Evolutionary conservation across 2,797 vertebrate species (phyloP), one percentile per base, ranked within the genome.

Genomic region (Manis javanica): DNA sequence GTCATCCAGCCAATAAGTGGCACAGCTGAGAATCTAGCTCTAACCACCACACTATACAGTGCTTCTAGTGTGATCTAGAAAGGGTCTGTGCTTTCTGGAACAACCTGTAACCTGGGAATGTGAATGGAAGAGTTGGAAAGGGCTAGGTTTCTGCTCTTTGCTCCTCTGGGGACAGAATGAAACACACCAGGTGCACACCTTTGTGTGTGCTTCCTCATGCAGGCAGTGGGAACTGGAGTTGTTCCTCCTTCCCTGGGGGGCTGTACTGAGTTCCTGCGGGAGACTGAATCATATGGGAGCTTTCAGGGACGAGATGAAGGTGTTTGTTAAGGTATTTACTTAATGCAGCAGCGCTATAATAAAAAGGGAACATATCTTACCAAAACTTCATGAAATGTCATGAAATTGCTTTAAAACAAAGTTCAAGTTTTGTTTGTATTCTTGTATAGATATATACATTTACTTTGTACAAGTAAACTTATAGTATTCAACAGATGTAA

Each of bases 371-470:
- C 37, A 46, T 0, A 21, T 24, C 63, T 85, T 77, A 53, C 7
- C 82, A 78, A 78, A 74, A 86, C 64, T 82, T 77, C n/a, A 37
- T 2, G 34, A n/a, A 26, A 53, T 39, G 19, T 64, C 26, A 55
- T 39, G 72, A 34, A n/a, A 87, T 10, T n/a, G 79, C 29, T 77
- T 64, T 90, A 78, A 89, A 93, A 72, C 16, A 57, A 86, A 66
- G 29, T 46, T 91, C 37, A 42, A 57, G 63, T 66, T 92, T 83
- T 75, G 78, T 61, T 26, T 51, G 39, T 46, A 37, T 24, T 95
- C 57, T 57, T 78, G 29, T 29, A 31, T 2, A 59, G 75, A 37
- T 18, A 91, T 61, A 66, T 13, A 72, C 2, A 15, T 46, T 63
- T 37, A 29, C 51, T 74, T 61, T 11, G 31, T 90, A 89, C 37